A percentile compares a stretch with the other conserved stretches of the same genome.
Evolutionary conservation across 2,797 vertebrate genomes (phyloP).

Genomic region (Betta splendens): DNA sequence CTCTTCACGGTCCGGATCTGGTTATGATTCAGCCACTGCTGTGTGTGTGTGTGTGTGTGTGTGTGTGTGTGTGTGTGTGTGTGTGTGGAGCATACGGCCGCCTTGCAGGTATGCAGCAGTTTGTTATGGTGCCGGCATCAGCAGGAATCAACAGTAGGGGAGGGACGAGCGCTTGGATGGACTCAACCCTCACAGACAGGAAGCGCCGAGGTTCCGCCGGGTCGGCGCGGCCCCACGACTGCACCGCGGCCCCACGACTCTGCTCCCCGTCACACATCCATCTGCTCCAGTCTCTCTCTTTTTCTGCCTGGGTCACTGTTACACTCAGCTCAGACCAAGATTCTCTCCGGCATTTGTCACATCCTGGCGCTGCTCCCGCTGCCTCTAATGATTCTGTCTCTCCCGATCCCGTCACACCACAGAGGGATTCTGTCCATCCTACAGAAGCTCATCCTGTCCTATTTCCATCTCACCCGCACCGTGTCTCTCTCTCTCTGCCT

Average conservation of each 20-base stretch:
- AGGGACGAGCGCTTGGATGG: conserved; percentile 15
- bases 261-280: conserved; percentile 52
- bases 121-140: conserved; percentile 17
- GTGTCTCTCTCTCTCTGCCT: conserved; percentile 46
- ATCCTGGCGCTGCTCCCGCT: conserved; percentile 49
- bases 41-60: no score
- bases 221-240: conserved; percentile 26
- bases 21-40: conserved; percentile 6
- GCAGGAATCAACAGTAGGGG: conserved; percentile 24
- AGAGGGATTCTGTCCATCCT: conserved; percentile 46
- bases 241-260: conserved; percentile 40
- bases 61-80: no score
- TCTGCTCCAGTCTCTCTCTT: conserved; percentile 63
- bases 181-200: conserved; percentile 31
- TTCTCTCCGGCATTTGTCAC: conserved; percentile 54
- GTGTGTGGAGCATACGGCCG: background rate
- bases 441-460: conserved; percentile 44
- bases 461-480: conserved; percentile 48
- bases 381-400: conserved; percentile 46
- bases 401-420: conserved; percentile 49
- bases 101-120: background rate
- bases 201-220: conserved; percentile 39
- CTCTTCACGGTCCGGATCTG: background rate
- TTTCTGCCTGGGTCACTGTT: conserved; percentile 62
- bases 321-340: conserved; percentile 57